A percentile compares a stretch with the other conserved stretches of the same genome.
These are phyloP conservation scores for Saiga tatarica DNA, from an alignment of 2,113 vertebrate species.

Conservation along the genomic window DNA sequence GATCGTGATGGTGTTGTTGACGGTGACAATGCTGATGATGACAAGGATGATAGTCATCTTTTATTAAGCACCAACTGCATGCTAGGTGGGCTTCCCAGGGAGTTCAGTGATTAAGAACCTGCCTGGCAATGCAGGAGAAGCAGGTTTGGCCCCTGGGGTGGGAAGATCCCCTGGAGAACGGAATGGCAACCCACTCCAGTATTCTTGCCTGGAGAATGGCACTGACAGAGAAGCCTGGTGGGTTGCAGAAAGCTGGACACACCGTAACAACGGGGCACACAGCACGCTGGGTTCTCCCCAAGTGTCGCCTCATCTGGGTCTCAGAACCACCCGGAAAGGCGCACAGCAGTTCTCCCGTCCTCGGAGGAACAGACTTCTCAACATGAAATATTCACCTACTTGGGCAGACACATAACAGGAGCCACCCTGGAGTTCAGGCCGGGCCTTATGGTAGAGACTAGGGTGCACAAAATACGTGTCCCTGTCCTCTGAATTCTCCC, in stretches of 20 bases:
- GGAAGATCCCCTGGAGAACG: not conserved
- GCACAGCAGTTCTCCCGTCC: not conserved
- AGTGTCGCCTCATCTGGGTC: fast-evolving
- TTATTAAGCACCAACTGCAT: not conserved
- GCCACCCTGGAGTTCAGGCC: fast-evolving
- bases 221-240: not conserved
- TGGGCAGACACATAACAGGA: not conserved
- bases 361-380: fast-evolving
- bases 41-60: fast-evolving
- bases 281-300: fast-evolving
- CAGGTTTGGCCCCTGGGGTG: not conserved
- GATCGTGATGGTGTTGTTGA: fast-evolving
- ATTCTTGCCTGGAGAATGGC: not conserved
- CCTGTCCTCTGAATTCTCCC: not conserved
- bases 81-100: not conserved
- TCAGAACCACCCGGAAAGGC: not conserved
- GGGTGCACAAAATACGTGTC: fast-evolving
- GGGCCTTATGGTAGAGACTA: fast-evolving
- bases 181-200: not conserved
- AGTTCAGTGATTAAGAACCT: not conserved
- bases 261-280: not conserved
- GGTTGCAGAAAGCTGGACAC: not conserved
- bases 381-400: fast-evolving
- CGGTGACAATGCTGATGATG: not conserved
- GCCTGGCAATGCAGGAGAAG: not conserved